These are phyloP conservation scores for Caenorhabditis angaria DNA, from an alignment of 2,888 invertebrate species.

Conservation along the genomic window DNA sequence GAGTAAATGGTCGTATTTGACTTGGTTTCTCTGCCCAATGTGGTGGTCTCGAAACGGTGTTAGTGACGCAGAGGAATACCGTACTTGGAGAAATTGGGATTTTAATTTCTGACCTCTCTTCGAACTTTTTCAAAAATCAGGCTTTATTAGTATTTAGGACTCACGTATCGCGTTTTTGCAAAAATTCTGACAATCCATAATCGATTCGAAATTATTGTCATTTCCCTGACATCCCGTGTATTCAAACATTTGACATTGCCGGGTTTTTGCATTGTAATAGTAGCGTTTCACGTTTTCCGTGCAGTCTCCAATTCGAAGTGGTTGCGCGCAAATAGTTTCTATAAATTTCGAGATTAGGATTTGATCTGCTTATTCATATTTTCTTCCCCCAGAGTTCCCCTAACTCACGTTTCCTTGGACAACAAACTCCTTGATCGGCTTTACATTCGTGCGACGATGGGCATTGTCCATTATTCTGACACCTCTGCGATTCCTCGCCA, in stretches of 20 bases:
- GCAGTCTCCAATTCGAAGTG: conserved; percentile 62
- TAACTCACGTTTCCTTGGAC: conserved; percentile 59
- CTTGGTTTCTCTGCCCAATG: too few species aligned
- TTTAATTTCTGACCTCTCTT: background rate
- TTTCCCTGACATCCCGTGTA: conserved; percentile 65
- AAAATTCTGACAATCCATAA: conserved; percentile 60
- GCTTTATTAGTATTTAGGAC: conserved; percentile 9
- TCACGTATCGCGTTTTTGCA: conserved; percentile 62
- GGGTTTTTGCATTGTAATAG: conserved; percentile 60
- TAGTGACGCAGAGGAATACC: too few species aligned
- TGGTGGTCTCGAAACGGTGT: too few species aligned
- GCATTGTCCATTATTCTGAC: conserved; percentile 58
- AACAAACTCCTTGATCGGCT: conserved; percentile 63
- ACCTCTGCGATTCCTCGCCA: conserved; percentile 58
- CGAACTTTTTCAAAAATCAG: background rate
- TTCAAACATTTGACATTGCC: conserved; percentile 64
- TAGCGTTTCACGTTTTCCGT: conserved; percentile 58
- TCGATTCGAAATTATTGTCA: conserved; percentile 63
- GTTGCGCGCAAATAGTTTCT: conserved; percentile 67
- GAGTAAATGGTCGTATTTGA: too few species aligned
- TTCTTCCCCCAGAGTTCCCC: background rate
- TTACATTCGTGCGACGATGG: conserved; percentile 63
- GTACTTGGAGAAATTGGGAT: too few species aligned
- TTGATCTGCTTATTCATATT: background rate
- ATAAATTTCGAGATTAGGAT: background rate